Conservation (phyloP, 1,140 invertebrate species). For the Ridgeia piscesae region DNA sequence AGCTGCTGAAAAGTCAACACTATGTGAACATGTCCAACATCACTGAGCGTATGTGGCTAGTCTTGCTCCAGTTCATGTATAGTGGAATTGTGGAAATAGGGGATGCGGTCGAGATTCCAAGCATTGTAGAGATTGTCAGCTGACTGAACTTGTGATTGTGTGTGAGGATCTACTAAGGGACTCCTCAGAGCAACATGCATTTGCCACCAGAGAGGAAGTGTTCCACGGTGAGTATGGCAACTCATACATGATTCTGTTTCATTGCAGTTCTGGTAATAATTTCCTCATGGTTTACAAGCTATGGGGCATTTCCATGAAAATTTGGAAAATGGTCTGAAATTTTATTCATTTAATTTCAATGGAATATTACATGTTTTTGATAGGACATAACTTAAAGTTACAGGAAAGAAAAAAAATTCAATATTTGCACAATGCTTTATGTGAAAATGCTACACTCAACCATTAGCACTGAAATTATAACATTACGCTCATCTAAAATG, state of each 20-base stretch:
- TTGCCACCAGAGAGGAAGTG: background rate
- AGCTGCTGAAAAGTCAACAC: background rate
- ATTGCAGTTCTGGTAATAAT: background rate
- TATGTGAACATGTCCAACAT: background rate
- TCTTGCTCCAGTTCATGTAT: background rate
- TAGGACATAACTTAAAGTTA: no score
- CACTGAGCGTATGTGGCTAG: background rate
- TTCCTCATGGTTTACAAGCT: no score
- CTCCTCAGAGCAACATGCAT: background rate
- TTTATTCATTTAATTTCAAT: no score
- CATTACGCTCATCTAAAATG: no score
- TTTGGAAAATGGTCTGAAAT: no score
- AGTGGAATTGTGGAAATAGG: background rate
- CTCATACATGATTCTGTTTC: background rate
- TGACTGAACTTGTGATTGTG: background rate
- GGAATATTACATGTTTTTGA: no score
- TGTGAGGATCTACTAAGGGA: background rate
- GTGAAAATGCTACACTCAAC: no score
- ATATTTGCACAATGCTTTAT: no score
- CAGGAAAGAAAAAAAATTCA: no score
- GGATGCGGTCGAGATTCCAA: background rate
- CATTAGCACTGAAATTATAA: no score
- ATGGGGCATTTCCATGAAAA: no score
- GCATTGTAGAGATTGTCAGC: background rate
- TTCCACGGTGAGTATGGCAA: background rate